These are phyloP conservation scores for Anas georgica DNA, from an alignment of 2,797 vertebrate genomes.

Conservation along the genomic window DNA sequence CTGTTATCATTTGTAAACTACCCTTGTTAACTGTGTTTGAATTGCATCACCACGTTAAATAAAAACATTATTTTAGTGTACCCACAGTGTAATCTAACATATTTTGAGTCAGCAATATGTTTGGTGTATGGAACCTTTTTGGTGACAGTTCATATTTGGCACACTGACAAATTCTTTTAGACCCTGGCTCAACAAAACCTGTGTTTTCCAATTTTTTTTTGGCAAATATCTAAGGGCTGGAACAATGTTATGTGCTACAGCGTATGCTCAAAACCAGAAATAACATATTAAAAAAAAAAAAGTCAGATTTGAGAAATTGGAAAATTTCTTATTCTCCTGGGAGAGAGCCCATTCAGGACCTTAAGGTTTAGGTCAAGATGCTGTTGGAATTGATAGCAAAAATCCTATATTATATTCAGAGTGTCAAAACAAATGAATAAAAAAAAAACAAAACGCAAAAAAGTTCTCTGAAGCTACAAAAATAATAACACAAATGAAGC, in stretches of 20 bases:
- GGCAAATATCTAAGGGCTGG: not conserved
- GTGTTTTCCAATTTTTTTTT: not conserved
- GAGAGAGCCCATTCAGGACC: not conserved
- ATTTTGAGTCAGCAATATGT: not conserved
- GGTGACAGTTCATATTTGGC: not conserved
- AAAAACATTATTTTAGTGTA: not conserved
- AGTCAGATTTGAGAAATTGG: not conserved
- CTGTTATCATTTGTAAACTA: not conserved
- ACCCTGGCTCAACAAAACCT: not conserved
- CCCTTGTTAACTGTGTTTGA: not conserved
- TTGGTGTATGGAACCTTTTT: not conserved
- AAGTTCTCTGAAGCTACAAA: not conserved
- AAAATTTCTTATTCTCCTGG: not conserved
- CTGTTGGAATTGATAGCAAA: not conserved
- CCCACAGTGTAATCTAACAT: not conserved
- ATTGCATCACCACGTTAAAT: not conserved
- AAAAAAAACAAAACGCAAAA: no score
- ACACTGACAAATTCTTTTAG: not conserved
- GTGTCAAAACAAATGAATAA: not conserved
- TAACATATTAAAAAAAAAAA: not conserved
- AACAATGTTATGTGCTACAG: not conserved
- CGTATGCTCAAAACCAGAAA: not conserved
- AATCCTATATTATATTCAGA: not conserved
- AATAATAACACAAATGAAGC: not conserved
- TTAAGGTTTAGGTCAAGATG: not conserved